Evolutionary conservation across 1,140 invertebrate genomes (phyloP).

Genomic region (Aricia agestis): DNA sequence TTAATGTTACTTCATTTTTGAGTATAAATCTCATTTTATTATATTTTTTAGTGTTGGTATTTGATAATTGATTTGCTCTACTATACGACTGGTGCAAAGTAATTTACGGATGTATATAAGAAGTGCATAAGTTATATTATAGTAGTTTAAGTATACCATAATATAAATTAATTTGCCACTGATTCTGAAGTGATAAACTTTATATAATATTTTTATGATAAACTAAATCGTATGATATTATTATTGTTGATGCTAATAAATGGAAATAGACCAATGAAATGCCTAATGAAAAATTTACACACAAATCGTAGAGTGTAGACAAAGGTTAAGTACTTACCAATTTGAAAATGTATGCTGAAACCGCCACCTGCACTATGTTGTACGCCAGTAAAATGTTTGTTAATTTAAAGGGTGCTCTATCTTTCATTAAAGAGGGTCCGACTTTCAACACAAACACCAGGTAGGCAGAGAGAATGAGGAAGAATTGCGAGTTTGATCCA

Average conservation of each 20-base stretch:
- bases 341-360: not conserved
- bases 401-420: not conserved
- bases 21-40: no score
- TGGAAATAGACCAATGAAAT: not conserved
- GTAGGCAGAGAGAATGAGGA: conserved; percentile 27
- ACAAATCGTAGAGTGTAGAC: not conserved
- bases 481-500: not conserved
- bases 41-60: no score
- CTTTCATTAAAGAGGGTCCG: conserved; percentile 28
- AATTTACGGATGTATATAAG: no score
- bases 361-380: not conserved
- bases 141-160: no score
- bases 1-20: not conserved
- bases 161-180: no score
- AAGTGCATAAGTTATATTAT: no score
- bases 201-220: no score
- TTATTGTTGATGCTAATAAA: no score
- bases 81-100: no score
- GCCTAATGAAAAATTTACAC: not conserved
- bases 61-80: no score
- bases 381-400: not conserved
- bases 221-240: no score
- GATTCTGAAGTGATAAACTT: no score
- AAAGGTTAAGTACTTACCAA: not conserved
- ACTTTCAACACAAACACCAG: conserved; percentile 33